Evolutionary conservation across 2,113 vertebrate genomes (phyloP).

Genomic region (Labeo catla): DNA sequence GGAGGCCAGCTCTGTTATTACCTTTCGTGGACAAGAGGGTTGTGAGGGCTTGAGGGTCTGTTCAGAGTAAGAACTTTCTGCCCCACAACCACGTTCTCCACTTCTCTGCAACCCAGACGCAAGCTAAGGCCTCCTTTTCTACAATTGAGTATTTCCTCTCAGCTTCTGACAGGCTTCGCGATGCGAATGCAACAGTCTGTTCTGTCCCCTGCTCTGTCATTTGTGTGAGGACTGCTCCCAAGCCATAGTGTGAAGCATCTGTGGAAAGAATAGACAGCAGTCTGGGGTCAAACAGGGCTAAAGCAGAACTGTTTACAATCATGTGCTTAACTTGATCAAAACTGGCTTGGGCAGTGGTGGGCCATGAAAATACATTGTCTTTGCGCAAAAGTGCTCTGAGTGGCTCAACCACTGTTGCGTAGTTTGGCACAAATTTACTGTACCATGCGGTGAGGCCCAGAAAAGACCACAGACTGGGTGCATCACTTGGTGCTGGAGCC

Average conservation of each 20-base stretch:
- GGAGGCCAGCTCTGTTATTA: neutral
- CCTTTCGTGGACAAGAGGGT: neutral
- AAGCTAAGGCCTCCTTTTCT: neutral
- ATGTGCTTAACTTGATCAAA: neutral
- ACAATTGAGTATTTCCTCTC: neutral
- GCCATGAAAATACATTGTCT: neutral
- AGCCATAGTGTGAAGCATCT: neutral
- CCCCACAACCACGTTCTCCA: neutral
- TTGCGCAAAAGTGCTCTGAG: neutral
- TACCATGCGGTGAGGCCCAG: neutral
- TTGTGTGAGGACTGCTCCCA: neutral
- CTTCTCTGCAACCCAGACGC: neutral
- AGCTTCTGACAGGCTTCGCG: neutral
- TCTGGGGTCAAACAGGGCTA: neutral
- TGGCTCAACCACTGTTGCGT: neutral
- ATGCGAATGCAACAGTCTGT: neutral
- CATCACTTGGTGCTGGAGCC: neutral
- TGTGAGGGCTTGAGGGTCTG: neutral
- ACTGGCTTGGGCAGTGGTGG: neutral
- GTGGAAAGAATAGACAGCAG: neutral
- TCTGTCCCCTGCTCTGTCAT: too few species aligned
- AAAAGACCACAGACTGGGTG: neutral
- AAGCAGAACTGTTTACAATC: neutral
- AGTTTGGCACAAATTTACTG: neutral
- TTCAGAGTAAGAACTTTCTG: neutral